Evolutionary conservation across 2,113 vertebrate genomes (phyloP).

Genomic region (Semicossyphus pulcher): DNA sequence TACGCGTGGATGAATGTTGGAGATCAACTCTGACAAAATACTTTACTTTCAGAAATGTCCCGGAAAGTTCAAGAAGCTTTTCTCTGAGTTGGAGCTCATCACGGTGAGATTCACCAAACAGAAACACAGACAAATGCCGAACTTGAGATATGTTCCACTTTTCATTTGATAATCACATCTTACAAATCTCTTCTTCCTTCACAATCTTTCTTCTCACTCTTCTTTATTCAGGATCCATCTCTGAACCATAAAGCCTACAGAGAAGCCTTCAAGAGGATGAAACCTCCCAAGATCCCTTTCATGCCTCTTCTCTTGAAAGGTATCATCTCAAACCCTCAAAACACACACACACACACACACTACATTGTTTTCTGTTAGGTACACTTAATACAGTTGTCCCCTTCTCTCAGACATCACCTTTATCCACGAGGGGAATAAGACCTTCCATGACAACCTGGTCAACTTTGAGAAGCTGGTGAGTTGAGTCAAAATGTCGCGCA

Average conservation of each 20-base stretch:
- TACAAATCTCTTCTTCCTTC: not conserved
- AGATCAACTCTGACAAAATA: not conserved
- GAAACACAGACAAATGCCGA: not conserved
- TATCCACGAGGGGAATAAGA: slow-evolving; percentile 99
- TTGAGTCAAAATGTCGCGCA: slow-evolving; percentile 25
- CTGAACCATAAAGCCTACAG: slow-evolving; percentile 99
- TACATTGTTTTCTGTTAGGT: not conserved
- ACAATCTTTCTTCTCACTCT: not conserved
- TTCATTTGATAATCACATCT: not conserved
- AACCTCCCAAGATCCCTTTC: slow-evolving; percentile 98
- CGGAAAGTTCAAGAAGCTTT: slow-evolving; percentile 98
- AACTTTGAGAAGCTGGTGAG: slow-evolving; percentile 99
- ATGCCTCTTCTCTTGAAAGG: slow-evolving; percentile 99
- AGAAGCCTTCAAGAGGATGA: slow-evolving; percentile 98
- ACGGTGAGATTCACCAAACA: slow-evolving; percentile 83
- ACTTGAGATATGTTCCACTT: slow-evolving; percentile 1
- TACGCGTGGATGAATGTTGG: not conserved
- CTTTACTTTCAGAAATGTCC: slow-evolving; percentile 90
- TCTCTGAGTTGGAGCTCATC: slow-evolving; percentile 96
- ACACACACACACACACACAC: not conserved
- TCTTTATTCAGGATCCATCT: slow-evolving; percentile 91
- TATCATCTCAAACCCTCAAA: slow-evolving; percentile 57
- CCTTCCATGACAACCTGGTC: slow-evolving; percentile 98
- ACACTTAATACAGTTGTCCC: not conserved
- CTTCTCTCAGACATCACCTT: slow-evolving; percentile 93